Evolutionary conservation across 1,140 invertebrate genomes (phyloP).

Genomic region (Hylyphantes graminicola): DNA sequence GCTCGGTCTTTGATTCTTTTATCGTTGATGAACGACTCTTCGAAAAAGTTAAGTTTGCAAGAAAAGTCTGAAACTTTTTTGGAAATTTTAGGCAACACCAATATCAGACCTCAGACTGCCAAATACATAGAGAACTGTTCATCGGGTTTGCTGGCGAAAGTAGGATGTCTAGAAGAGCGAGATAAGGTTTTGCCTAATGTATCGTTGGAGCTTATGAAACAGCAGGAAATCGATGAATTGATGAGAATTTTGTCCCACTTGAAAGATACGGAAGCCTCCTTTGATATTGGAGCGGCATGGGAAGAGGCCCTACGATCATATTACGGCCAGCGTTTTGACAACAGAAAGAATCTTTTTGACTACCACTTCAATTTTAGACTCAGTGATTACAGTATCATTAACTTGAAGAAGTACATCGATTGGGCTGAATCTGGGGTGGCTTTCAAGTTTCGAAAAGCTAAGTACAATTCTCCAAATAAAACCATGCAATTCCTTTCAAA

Average conservation of each 20-base stretch:
- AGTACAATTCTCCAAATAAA: conserved; percentile 44
- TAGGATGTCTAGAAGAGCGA: not conserved
- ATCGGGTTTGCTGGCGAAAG: not conserved
- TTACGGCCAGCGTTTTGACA: conserved; percentile 29
- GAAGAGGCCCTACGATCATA: conserved; percentile 32
- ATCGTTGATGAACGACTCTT: conserved; percentile 9
- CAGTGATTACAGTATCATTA: conserved; percentile 26
- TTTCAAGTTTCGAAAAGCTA: conserved; percentile 43
- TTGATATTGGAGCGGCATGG: conserved; percentile 20
- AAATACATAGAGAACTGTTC: not conserved
- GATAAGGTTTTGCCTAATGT: not conserved
- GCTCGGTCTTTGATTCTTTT: conserved; percentile 25
- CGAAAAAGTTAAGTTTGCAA: conserved; percentile 1
- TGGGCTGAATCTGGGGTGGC: conserved; percentile 49
- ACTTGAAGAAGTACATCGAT: conserved; percentile 37
- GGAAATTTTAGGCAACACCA: conserved; percentile 37
- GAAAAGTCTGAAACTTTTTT: conserved; percentile 44
- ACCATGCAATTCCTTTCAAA: not conserved
- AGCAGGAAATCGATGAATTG: conserved; percentile 29
- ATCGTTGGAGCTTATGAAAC: conserved; percentile 14
- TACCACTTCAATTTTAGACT: conserved; percentile 51
- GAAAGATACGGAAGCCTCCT: not conserved
- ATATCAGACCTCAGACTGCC: conserved; percentile 3
- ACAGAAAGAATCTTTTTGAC: conserved; percentile 39
- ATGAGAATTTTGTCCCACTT: conserved; percentile 9